phyloP scores from a whole-genome alignment of 2,113 vertebrate species.

The Passer montanus region DNA sequence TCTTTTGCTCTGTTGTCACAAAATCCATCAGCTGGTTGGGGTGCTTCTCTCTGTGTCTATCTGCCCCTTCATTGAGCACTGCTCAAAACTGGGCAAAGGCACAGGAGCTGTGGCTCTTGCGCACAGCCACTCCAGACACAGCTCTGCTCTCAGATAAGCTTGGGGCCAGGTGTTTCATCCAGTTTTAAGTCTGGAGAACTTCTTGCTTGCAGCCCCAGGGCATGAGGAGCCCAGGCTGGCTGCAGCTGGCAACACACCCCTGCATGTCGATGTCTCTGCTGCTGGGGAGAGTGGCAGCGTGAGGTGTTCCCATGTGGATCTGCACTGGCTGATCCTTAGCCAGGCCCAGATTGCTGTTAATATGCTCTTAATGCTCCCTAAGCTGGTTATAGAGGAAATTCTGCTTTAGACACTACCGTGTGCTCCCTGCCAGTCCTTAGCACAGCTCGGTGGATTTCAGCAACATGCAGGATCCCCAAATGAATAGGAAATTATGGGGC shows the following conservation, averaged over 20 bases:
- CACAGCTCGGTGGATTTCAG: background rate
- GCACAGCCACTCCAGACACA: background rate
- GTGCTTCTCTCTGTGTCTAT: background rate
- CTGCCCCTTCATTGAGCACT: background rate
- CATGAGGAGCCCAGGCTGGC: background rate
- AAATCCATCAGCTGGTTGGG: background rate
- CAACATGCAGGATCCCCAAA: background rate
- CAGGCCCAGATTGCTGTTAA: background rate
- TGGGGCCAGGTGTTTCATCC: background rate
- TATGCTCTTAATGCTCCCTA: background rate
- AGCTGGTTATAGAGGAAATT: background rate
- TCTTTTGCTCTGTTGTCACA: background rate
- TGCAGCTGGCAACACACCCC: background rate
- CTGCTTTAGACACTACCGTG: background rate
- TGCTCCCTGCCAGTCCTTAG: background rate
- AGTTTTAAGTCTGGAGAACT: background rate
- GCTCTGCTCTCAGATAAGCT: background rate
- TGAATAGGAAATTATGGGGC: background rate
- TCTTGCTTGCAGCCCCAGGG: background rate
- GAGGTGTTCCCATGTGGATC: background rate
- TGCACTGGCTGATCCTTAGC: background rate
- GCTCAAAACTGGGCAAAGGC: accelerated
- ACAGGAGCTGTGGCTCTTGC: background rate
- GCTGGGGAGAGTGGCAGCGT: background rate
- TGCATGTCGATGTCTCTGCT: background rate